Evolutionary conservation across 2,113 vertebrate genomes (phyloP).

Genomic region (Agapornis roseicollis): DNA sequence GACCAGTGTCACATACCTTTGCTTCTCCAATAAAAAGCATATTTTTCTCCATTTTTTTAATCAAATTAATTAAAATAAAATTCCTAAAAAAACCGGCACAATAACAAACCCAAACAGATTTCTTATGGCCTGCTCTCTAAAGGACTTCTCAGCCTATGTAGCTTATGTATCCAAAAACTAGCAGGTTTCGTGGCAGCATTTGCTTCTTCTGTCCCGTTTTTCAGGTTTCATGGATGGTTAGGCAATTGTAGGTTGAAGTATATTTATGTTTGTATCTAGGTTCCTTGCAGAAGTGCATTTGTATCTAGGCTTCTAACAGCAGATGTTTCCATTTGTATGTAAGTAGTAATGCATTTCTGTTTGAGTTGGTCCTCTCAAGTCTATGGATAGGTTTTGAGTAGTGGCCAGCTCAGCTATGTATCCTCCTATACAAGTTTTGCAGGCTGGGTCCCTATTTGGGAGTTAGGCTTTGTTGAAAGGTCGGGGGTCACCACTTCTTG

Average conservation of each 20-base stretch:
- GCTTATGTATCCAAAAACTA: background rate
- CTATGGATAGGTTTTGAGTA: background rate
- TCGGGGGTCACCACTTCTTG: background rate
- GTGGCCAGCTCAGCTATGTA: background rate
- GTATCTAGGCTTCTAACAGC: background rate
- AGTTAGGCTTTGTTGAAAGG: background rate
- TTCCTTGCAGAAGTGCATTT: background rate
- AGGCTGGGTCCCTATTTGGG: background rate
- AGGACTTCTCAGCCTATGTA: background rate
- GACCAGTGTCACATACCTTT: background rate
- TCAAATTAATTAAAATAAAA: background rate
- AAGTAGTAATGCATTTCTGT: background rate
- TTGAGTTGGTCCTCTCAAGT: background rate
- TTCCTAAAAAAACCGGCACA: background rate
- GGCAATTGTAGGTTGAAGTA: background rate
- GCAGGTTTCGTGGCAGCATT: background rate
- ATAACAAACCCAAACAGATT: background rate
- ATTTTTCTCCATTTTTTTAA: background rate
- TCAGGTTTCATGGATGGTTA: background rate
- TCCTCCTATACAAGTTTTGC: background rate
- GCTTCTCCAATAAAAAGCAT: background rate
- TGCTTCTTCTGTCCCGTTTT: background rate
- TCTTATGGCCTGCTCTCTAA: background rate
- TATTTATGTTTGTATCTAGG: background rate
- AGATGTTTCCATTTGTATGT: background rate